These are phyloP conservation scores for Callaeas wilsoni DNA, from an alignment of 2,113 vertebrate species.

Conservation along the genomic window DNA sequence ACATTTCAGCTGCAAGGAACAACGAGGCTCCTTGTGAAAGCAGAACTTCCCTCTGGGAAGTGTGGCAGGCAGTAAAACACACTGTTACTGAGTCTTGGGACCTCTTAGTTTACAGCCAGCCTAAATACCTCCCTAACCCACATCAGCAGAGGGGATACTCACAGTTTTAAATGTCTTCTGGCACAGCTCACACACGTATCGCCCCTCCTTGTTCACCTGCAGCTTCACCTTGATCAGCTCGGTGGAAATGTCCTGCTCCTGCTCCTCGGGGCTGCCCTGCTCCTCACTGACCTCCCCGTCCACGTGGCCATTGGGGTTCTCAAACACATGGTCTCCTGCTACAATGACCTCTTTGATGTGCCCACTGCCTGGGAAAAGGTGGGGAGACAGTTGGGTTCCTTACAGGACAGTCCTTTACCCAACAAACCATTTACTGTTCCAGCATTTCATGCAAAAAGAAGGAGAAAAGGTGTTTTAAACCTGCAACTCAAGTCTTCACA, in stretches of 20 bases:
- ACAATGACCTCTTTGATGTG: conserved; percentile 77
- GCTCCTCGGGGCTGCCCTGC: conserved; percentile 35
- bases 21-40: neutral
- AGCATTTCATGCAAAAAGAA: accelerated
- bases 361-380: conserved; percentile 63
- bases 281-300: conserved; percentile 36
- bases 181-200: conserved; percentile 87
- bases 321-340: conserved; percentile 53
- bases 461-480: neutral
- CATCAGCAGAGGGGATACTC: neutral
- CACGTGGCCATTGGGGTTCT: conserved; percentile 58
- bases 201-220: conserved; percentile 84
- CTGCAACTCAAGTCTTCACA: accelerated
- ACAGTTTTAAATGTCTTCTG: conserved; percentile 98
- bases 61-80: accelerated
- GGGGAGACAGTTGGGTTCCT: neutral
- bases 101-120: neutral
- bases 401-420: neutral
- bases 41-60: neutral
- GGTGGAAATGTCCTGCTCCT: conserved; percentile 23
- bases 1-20: neutral
- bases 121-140: neutral
- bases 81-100: accelerated
- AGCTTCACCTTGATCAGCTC: conserved; percentile 74
- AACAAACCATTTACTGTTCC: neutral